phyloP scores from a whole-genome alignment of 53 echinoderm and acorn worm species.

The Holothuria leucospilota region DNA sequence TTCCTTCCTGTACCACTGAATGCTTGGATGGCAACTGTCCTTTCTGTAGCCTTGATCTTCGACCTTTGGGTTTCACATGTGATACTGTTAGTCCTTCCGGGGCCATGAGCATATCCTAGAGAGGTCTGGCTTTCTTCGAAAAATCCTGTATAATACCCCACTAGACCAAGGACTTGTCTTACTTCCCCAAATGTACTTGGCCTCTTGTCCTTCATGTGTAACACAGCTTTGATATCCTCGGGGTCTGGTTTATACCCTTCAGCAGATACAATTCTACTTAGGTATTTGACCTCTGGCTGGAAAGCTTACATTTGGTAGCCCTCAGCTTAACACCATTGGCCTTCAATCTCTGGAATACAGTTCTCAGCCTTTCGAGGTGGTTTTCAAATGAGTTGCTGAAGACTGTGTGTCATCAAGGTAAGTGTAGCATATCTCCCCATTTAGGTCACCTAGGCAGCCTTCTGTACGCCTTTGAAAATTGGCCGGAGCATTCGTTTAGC shows the following conservation, averaged over 20 bases:
- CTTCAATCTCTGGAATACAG: constrained; percentile 45
- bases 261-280: constrained; percentile 39
- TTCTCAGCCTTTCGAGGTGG: constrained; percentile 37
- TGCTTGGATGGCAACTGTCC: constrained; percentile 24
- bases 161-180: constrained; percentile 53
- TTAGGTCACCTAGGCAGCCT: background rate
- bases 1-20: constrained; percentile 27
- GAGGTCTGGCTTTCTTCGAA: constrained; percentile 42
- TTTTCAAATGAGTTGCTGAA: background rate
- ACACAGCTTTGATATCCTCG: constrained; percentile 49
- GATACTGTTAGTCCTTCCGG: background rate
- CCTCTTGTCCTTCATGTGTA: constrained; percentile 42
- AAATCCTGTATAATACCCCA: constrained; percentile 63
- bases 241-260: constrained; percentile 62
- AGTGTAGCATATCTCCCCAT: background rate
- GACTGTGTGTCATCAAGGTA: background rate
- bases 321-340: constrained; percentile 53
- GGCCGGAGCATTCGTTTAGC: background rate
- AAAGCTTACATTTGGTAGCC: constrained; percentile 46
- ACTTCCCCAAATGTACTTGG: constrained; percentile 52
- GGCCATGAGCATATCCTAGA: constrained; percentile 47
- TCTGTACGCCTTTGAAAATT: background rate
- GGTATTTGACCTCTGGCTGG: constrained; percentile 46
- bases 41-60: background rate
- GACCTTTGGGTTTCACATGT: too few relatives aligned